Base-by-base conservation (phyloP, 2,888 invertebrate species). In the Deilephila elpenor region DNA sequence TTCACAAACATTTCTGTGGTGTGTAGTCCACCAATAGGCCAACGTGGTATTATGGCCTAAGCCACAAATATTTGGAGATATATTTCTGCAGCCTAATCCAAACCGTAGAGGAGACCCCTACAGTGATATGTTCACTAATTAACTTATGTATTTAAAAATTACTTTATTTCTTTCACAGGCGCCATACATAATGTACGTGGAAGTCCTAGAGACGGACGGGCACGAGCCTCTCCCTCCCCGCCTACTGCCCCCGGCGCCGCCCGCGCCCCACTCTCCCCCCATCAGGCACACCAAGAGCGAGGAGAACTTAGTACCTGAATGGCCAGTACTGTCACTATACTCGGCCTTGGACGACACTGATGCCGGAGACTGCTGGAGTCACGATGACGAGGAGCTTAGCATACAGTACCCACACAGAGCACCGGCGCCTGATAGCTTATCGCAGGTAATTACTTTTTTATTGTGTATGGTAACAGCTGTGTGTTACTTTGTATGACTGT, bases 161-260 rank as follows among this genome's bases (percentile, higher is more conserved):
- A 51, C 17, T 7, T 29, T 32, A 32, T 70, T 75, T 73, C 61
- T 74, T 77, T 77, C 67, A 62, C 89, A 94, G 94, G 99, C 99
- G 71, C 99, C 99, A 0, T 99, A 99, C 93, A 98, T 99, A 86
- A 97, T 99, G 88, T 99, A 99, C 93, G 98, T 99, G 74, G 99
- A 99, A 95, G 99, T 99, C 8, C 95, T 99, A 62, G 98, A 99
- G 92, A 96, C 93, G 2, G 94, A 93, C 6, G 94, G 94, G 0
- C 97, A 97, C 77, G 97, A 98, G 73, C 97, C 98, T 0, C 96
- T 99, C 25, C 98, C 99, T 62, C 96, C 97, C n/a, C 99, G 99
- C 91, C 96, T 98, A 80, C 96, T 98, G 94, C 97, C 97, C 71
- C 94, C 95, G 34, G 93, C 95, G 74, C 96, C 99, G 96, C 95